Conservation (phyloP, 2,113 vertebrate species). For the Hemichromis elongatus region DNA sequence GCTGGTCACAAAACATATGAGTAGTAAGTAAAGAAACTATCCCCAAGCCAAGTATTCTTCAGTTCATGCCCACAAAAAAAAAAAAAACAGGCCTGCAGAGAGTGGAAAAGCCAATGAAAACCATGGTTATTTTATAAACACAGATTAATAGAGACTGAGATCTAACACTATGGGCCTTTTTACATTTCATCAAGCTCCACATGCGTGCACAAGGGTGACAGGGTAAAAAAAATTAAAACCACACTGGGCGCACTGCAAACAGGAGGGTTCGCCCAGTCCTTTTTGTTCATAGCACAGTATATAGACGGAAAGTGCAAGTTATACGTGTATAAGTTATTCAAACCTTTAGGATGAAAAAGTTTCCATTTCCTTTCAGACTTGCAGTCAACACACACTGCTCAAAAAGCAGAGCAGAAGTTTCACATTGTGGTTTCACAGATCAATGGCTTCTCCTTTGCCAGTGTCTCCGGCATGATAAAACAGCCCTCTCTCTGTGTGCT, state of each 20-base stretch:
- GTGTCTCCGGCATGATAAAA: constrained; percentile 46
- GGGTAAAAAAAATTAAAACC: neutral
- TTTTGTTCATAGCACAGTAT: neutral
- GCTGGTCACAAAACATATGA: neutral
- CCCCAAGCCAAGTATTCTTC: neutral
- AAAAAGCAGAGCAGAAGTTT: constrained; percentile 13
- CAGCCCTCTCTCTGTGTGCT: constrained; percentile 12
- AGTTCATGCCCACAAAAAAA: neutral
- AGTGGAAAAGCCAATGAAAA: neutral
- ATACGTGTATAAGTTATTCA: neutral
- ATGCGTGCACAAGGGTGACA: neutral
- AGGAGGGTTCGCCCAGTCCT: neutral
- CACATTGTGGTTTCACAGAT: constrained; percentile 48
- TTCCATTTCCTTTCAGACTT: neutral
- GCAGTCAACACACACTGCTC: neutral
- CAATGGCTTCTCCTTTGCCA: constrained; percentile 31
- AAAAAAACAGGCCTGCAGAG: neutral
- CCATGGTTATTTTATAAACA: neutral
- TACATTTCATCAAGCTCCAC: neutral
- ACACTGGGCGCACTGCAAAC: neutral
- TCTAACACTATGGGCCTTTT: neutral
- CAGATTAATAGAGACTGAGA: neutral
- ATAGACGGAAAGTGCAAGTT: neutral
- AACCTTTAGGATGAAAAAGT: neutral
- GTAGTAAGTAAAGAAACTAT: neutral